phyloP scores from a whole-genome alignment of 2,113 vertebrate genomes.

The Silurus glanis region DNA sequence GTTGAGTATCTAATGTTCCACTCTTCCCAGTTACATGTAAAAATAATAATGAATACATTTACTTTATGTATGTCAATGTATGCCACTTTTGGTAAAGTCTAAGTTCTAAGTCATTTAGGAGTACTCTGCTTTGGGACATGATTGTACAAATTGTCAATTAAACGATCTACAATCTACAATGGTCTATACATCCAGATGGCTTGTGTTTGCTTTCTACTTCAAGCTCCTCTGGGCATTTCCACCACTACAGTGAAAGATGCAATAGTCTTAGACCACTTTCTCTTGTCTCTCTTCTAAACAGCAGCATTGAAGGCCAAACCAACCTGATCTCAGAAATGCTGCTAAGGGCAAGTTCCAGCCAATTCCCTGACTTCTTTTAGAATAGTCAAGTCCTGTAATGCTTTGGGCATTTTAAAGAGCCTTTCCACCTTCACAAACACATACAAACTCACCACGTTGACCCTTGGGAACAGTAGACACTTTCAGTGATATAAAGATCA shows the following conservation, averaged over 20 bases:
- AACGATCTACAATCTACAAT: not conserved
- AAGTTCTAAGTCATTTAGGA: not conserved
- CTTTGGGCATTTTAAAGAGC: constrained; percentile 38
- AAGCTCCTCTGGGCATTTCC: constrained; percentile 32
- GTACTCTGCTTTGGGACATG: not conserved
- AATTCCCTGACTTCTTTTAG: constrained; percentile 43
- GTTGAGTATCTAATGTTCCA: not conserved
- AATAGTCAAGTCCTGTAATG: constrained; percentile 41
- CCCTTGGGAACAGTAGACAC: constrained; percentile 60
- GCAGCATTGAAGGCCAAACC: constrained; percentile 39
- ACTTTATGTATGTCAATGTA: not conserved
- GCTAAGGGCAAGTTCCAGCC: constrained; percentile 44
- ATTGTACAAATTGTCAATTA: not conserved
- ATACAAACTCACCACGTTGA: constrained; percentile 50
- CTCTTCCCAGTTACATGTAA: not conserved
- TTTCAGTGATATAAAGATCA: constrained; percentile 57
- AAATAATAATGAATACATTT: not conserved
- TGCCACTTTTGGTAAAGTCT: not conserved
- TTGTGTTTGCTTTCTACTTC: constrained; percentile 1
- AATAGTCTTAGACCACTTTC: constrained; percentile 33
- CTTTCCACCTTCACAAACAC: constrained; percentile 32
- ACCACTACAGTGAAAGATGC: constrained; percentile 14
- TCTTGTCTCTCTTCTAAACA: constrained; percentile 40
- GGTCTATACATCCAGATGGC: not conserved
- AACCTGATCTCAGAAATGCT: constrained; percentile 39